phyloP scores from a whole-genome alignment of 2,888 invertebrate species.

The Prosapia bicincta region DNA sequence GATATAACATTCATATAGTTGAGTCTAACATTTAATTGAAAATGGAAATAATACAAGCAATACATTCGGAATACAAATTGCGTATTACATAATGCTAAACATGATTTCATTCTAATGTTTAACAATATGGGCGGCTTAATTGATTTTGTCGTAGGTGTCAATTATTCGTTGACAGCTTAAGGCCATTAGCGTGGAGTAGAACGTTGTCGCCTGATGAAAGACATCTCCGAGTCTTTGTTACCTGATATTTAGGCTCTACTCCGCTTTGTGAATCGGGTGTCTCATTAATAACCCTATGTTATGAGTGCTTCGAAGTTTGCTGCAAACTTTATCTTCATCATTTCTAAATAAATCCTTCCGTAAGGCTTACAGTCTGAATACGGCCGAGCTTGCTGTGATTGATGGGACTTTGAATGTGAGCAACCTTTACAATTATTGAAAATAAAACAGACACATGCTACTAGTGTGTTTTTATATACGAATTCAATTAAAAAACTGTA shows the following conservation, averaged over 20 bases:
- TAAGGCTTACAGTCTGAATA: neutral
- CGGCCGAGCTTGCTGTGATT: neutral
- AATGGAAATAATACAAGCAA: too few species aligned
- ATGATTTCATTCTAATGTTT: too few species aligned
- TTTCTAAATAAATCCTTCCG: neutral
- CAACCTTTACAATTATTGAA: too few species aligned
- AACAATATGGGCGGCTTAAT: neutral
- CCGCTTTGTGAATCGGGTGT: neutral
- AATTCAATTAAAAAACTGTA: too few species aligned
- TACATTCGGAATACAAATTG: too few species aligned
- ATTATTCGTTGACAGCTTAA: conserved; percentile 2
- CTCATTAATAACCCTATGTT: neutral
- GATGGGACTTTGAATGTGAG: too few species aligned
- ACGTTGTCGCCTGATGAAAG: neutral
- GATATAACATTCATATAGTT: too few species aligned
- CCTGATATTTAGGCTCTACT: neutral
- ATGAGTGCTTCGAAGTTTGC: neutral
- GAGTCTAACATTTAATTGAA: too few species aligned
- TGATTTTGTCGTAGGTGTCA: neutral
- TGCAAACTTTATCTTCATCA: neutral
- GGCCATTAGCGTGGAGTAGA: neutral
- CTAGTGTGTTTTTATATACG: too few species aligned
- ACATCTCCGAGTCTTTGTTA: neutral
- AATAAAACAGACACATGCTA: too few species aligned
- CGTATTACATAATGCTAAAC: too few species aligned